phyloP scores from a whole-genome alignment of 2,888 invertebrate genomes.

The Tetheella fluctuosa region DNA sequence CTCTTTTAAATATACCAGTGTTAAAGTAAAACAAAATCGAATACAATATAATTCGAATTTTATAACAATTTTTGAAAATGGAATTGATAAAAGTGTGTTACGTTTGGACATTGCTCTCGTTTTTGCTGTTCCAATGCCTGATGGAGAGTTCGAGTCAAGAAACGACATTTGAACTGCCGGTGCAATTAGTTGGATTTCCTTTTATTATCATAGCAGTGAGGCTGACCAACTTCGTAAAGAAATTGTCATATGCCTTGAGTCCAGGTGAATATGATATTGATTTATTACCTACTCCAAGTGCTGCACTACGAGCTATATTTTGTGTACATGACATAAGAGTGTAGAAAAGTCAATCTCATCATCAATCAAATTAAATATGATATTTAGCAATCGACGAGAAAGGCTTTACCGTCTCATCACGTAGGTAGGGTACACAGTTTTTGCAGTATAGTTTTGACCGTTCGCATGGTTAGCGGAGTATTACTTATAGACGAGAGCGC shows the following conservation, averaged over 20 bases:
- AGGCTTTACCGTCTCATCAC: slow-evolving; percentile 53
- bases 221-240: slow-evolving; percentile 92
- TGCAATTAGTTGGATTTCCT: slow-evolving; percentile 93
- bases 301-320: not conserved
- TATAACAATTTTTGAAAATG: slow-evolving; percentile 48
- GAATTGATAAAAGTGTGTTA: slow-evolving; percentile 67
- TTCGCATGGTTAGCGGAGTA: slow-evolving; percentile 42
- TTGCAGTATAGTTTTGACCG: slow-evolving; percentile 54
- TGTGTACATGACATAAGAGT: not conserved
- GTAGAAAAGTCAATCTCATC: too few relatives aligned
- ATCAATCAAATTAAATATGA: slow-evolving; percentile 2
- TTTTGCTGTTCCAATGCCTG: slow-evolving; percentile 65
- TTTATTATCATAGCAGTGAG: slow-evolving; percentile 92
- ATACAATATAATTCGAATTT: not conserved
- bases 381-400: slow-evolving; percentile 36
- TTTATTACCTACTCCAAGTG: not conserved
- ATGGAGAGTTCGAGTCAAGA: slow-evolving; percentile 63
- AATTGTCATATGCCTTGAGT: slow-evolving; percentile 89
- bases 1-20: not conserved
- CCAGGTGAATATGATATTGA: slow-evolving; percentile 34
- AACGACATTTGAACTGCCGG: slow-evolving; percentile 85
- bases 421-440: slow-evolving; percentile 41
- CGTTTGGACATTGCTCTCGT: slow-evolving; percentile 58
- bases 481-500: slow-evolving; percentile 18
- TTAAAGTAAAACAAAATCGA: not conserved